These are phyloP conservation scores for Horisme vitalbata DNA, from an alignment of 2,888 invertebrate genomes.

Conservation along the genomic window DNA sequence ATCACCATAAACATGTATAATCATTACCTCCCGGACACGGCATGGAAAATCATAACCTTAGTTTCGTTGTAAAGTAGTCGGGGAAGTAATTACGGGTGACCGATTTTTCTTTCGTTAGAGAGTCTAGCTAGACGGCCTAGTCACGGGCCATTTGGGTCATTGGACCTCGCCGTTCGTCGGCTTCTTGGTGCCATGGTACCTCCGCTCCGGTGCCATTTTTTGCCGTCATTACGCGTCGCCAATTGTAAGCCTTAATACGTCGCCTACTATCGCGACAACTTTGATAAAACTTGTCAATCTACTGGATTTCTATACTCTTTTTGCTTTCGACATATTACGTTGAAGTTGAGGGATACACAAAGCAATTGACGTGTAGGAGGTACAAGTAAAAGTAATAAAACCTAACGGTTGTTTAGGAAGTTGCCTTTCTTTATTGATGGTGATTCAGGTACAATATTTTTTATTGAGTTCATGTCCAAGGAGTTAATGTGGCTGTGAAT, in stretches of 20 bases:
- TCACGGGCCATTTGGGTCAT: constrained; percentile 79
- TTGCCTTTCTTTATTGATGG: constrained; percentile 19
- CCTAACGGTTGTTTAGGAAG: constrained; percentile 47
- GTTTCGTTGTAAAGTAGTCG: constrained; percentile 34
- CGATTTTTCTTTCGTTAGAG: constrained; percentile 74
- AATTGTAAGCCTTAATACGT: constrained; percentile 60
- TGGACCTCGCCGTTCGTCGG: constrained; percentile 77
- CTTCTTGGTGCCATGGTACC: constrained; percentile 51
- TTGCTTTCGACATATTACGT: constrained; percentile 33
- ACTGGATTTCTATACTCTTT: constrained; percentile 29
- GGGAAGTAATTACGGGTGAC: constrained; percentile 50
- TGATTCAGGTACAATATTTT: constrained; percentile 18
- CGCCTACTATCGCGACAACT: constrained; percentile 51
- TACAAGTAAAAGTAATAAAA: constrained; percentile 32
- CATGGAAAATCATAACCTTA: constrained; percentile 9
- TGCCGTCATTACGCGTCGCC: constrained; percentile 60
- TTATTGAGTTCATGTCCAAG: constrained; percentile 12
- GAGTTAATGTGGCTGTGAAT: constrained; percentile 10
- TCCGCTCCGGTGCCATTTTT: constrained; percentile 64
- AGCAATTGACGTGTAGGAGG: constrained; percentile 48
- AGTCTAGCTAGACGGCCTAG: constrained; percentile 67
- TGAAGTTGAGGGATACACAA: constrained; percentile 42
- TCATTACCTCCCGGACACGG: background rate
- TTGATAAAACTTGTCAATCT: constrained; percentile 8
- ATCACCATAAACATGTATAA: too few relatives aligned